Evolutionary conservation across 1,140 invertebrate genomes (phyloP), one percentile per base, ranked within the genome.

Genomic region (Wasmannia auropunctata): DNA sequence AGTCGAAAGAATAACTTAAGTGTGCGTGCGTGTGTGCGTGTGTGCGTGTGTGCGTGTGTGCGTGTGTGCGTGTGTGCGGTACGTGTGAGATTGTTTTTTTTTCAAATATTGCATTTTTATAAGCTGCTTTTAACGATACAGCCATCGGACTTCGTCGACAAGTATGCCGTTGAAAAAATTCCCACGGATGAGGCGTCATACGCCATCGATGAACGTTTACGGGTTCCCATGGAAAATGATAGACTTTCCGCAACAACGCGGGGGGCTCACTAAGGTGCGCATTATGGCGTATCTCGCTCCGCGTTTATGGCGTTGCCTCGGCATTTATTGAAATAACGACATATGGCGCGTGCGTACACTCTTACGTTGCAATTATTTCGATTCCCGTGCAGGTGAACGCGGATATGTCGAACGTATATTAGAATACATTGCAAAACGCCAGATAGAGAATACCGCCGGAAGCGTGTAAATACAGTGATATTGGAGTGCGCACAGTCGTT

Each of bases 181-280:
- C 92, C 88, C 92, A 93, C 91, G 88, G 85, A n/a, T n/a, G n/a
- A 70, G 75, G 56, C 67, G 63, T 80, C 22, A 37, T 74, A 70
- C 60, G 43, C 56, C 79, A 87, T 84, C 65, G 81, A 87, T 51
- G 43, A 83, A 51, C 83, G 72, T 90, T 89, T 90, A 90, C 83
- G 58, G 67, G 84, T 76, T 87, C 85, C 85, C 90, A 88, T 79
- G 65, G 87, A 69, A 88, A 93, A 93, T 93, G 92, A 92, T 89
- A 93, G 92, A 85, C 87, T 90, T 88, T 88, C 88, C 87, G 86
- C 89, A 89, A 91, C 86, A 86, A 90, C 85, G 81, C 63, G 22
- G 40, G 63, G 63, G 87, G 65, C 84, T n/a, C n/a, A 91, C 88
- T 87, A 69, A 74, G 16, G 87, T 70, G 79, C 80, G 54, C 74